Evolutionary conservation across 2,888 invertebrate genomes (phyloP), one percentile per base, ranked within the genome.

Genomic region (Lasiommata megera): DNA sequence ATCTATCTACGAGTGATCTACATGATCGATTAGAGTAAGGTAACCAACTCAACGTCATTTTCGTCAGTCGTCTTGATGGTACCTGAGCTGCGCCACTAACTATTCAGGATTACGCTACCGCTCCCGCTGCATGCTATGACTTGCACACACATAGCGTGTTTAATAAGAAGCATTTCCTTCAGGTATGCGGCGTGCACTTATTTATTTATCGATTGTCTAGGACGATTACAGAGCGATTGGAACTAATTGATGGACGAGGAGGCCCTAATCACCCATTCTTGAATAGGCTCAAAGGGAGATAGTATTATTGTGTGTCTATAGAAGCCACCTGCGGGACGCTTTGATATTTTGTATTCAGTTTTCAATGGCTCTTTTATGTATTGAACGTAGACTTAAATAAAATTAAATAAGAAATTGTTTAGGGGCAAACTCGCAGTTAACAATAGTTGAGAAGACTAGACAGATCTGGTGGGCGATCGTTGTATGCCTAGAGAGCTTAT

Each of bases 181-280:
- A 62, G 66, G 68, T 67, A 64, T 66, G 70, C 59, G 56, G 67
- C 64, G 66, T 69, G 67, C 64, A 67, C 63, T 74, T 73, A 74
- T 73, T 74, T 76, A 79, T 76, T 76, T 69, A 72, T 74, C 67
- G 64, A 69, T 70, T 69, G 74, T 69, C 72, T 70, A 64, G 65
- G 60, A 56, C 67, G 67, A 74, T 73, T 73, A 71, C 62, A 66
- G 66, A 63, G 63, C 64, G 63, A 64, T 56, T 56, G 52, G 31
- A 60, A 56, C 63, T 67, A 68, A 67, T 70, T 65, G 67, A 67
- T 66, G 60, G 63, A 62, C 58, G 56, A 48, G 54, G 36, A 11
- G 52, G 9, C 47, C 46, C 52, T 60, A 60, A 62, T 62, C 60
- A 60, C 38, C 56, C 43, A 62, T 59, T 64, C 59, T 58, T 57